Evolutionary conservation across 1,140 invertebrate species (phyloP).

Genomic region (Euwallacea fornicatus): DNA sequence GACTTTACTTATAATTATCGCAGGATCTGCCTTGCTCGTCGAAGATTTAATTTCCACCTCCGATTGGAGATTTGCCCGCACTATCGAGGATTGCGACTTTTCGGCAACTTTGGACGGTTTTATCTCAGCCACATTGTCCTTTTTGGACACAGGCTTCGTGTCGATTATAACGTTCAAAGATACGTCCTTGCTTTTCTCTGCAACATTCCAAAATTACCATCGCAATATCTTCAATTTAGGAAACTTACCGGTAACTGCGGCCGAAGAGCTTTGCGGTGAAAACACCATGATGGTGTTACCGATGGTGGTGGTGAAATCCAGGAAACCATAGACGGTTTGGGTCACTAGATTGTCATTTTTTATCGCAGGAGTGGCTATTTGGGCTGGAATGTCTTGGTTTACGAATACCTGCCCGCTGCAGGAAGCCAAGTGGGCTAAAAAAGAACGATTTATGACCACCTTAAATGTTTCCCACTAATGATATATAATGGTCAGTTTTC

Average conservation of each 20-base stretch:
- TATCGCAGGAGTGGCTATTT: constrained; percentile 31
- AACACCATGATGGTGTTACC: constrained; percentile 89
- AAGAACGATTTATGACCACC: too few species aligned
- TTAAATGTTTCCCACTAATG: background rate
- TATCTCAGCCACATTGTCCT: constrained; percentile 55
- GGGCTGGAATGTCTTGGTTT: constrained; percentile 38
- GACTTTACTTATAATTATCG: constrained; percentile 51
- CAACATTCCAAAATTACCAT: background rate
- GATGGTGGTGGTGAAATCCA: constrained; percentile 87
- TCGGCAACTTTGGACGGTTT: constrained; percentile 61
- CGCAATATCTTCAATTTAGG: background rate
- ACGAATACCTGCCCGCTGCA: constrained; percentile 47
- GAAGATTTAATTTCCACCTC: constrained; percentile 54
- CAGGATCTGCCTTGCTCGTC: constrained; percentile 54
- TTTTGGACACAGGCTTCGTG: constrained; percentile 55
- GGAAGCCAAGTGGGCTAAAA: constrained; percentile 35
- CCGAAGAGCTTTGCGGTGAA: constrained; percentile 71
- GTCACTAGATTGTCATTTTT: constrained; percentile 55
- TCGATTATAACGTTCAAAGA: constrained; percentile 58
- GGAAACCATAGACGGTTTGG: constrained; percentile 87
- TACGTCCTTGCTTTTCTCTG: constrained; percentile 40
- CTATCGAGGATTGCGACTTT: constrained; percentile 46
- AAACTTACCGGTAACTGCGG: constrained; percentile 24
- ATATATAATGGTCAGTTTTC: constrained; percentile 4
- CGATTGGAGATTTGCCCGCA: constrained; percentile 46